phyloP scores from a whole-genome alignment of 2,888 invertebrate species.

The Tigriopus californicus region DNA sequence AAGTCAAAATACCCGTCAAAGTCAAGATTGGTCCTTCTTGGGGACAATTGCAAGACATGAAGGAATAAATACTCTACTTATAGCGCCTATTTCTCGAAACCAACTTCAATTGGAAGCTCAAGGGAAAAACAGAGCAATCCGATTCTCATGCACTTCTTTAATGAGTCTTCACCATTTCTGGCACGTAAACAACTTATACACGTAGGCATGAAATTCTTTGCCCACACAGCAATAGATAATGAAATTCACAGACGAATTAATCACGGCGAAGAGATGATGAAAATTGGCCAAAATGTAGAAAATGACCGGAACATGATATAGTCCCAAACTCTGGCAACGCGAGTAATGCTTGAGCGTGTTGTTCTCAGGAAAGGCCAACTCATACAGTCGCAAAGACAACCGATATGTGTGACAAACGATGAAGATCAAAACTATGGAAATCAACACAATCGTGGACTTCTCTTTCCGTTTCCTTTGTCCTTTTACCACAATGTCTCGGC shows the following conservation, averaged over 20 bases:
- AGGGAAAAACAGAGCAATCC: too few species aligned
- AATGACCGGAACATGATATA: background rate
- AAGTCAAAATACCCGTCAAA: conserved; percentile 71
- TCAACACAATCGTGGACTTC: background rate
- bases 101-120: too few species aligned
- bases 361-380: background rate
- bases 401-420: background rate
- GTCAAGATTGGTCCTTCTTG: conserved; percentile 60
- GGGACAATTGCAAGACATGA: conserved; percentile 35
- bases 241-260: background rate
- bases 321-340: background rate
- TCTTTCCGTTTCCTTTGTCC: background rate
- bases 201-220: background rate
- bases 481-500: too few species aligned
- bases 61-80: conserved; percentile 8
- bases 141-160: too few species aligned
- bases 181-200: too few species aligned
- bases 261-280: background rate
- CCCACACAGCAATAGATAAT: background rate
- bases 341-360: background rate
- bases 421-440: background rate
- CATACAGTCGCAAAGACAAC: background rate
- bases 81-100: background rate
- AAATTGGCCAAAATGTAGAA: background rate
- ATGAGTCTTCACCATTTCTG: too few species aligned